These are phyloP conservation scores for Lasioglossum calceatum DNA, from an alignment of 2,888 invertebrate genomes.

Conservation along the genomic window DNA sequence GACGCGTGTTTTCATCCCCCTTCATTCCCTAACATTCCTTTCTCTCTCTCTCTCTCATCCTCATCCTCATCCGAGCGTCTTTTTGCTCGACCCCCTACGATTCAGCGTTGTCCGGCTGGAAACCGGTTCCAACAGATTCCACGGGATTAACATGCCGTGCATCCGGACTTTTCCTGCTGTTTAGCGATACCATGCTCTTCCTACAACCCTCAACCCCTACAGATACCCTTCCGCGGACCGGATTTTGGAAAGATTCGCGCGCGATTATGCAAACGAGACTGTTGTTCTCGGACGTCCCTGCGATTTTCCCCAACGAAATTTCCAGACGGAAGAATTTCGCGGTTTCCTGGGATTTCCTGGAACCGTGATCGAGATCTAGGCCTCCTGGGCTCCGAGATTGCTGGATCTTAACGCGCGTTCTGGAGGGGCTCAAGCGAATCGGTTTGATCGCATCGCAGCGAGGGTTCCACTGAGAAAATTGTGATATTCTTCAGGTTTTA, in stretches of 20 bases:
- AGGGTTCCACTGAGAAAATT: neutral
- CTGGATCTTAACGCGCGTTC: neutral
- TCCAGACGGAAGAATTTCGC: neutral
- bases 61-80: neutral
- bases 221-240: neutral
- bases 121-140: constrained; percentile 19
- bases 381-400: neutral
- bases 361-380: neutral
- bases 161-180: neutral
- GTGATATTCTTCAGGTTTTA: neutral
- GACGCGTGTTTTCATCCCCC: constrained; percentile 17
- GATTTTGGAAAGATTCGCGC: constrained; percentile 28
- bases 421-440: neutral
- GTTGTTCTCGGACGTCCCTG: constrained; percentile 17
- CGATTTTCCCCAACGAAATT: constrained; percentile 5
- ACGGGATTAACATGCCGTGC: constrained; percentile 32
- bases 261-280: constrained; percentile 42
- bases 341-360: neutral
- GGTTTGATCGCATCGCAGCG: neutral
- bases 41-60: neutral
- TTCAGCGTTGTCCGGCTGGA: constrained; percentile 9
- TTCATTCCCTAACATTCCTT: neutral
- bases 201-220: neutral
- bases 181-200: constrained; percentile 1
- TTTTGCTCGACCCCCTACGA: constrained; percentile 1